These are phyloP conservation scores for Cephalopachus bancanus DNA, from an alignment of 2,797 vertebrate species.

Conservation along the genomic window DNA sequence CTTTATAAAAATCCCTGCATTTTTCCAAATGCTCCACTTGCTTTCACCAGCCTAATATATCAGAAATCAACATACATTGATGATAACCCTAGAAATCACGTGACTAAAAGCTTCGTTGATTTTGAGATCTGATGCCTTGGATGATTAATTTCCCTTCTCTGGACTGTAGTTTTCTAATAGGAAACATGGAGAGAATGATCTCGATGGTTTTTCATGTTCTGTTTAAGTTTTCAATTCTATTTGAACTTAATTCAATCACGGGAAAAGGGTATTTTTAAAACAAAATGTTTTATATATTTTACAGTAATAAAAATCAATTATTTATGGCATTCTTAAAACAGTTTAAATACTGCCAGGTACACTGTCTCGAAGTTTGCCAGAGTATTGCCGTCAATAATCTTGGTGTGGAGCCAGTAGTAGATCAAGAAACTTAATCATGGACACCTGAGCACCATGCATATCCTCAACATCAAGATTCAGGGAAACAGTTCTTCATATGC, in stretches of 20 bases:
- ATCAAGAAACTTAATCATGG: not conserved
- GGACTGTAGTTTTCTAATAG: not conserved
- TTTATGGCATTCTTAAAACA: not conserved
- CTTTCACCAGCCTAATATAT: not conserved
- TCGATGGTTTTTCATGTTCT: constrained; percentile 1
- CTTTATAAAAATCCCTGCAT: not conserved
- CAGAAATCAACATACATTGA: not conserved
- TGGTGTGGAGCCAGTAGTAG: not conserved
- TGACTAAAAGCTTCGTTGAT: not conserved
- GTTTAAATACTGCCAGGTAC: not conserved
- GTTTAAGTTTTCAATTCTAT: not conserved
- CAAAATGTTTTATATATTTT: not conserved
- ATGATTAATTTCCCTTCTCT: not conserved
- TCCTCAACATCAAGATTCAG: not conserved
- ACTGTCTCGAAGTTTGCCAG: not conserved
- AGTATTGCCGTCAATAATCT: not conserved
- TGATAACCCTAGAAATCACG: not conserved
- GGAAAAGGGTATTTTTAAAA: not conserved
- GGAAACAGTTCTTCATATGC: not conserved
- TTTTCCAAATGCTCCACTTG: not conserved
- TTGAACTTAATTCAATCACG: not conserved
- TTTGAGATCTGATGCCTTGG: not conserved
- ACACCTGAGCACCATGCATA: not conserved
- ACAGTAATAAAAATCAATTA: not conserved
- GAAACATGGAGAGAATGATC: not conserved